Base-by-base conservation (phyloP, 2,797 vertebrate species). In the Crocodylus rhombifer region DNA sequence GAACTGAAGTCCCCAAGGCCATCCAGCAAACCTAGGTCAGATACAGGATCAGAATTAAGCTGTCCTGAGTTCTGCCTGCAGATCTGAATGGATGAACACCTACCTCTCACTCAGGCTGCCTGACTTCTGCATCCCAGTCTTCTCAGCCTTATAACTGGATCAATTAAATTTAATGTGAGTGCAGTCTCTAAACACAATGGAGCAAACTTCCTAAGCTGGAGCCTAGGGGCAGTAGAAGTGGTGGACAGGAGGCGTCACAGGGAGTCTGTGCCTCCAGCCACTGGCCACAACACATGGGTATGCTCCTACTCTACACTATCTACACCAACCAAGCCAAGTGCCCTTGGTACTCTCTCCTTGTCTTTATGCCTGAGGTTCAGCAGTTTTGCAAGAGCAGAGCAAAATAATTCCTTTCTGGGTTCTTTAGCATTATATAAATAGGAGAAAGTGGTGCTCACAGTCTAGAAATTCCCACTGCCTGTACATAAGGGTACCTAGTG, bases 81-180 rank as follows among this genome's bases (percentile, higher is more conserved):
- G 42, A 36, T 14, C 69, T 73, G 33, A 73, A 3, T 23, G 42
- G 69, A 21, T 73, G 69, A 25, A 51, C 14, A 73, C 21, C 23
- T 7, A 4, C 69, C 36, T 73, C 7, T 4, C 69, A 26, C 23
- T 13, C 23, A 73, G 51, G 36, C 14, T 25, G 51, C 14, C 25
- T 51, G 36, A 25, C 69, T 36, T 73, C 33, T 23, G 21, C 25
- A 14, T 42, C 33, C 23, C 23, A 23, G 7, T 23, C 21, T 51
- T 25, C 51, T 73, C 57, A 25, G 25, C 18, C 60, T n/a, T 0
- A 0, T 71, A 84, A 80, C 55, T 18, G 65, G 82, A 80, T 64
- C 77, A 15, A 0, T 60, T 13, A 74, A 30, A 89, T 63, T 42
- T 63, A 58, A 56, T 0, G 1, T 51, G 14, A 23, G 10, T 1